Percentiles rank a stretch among this genome's conserved stretches.
Conservation (phyloP, 2,113 vertebrate genomes). For the Saimiri boliviensis region DNA sequence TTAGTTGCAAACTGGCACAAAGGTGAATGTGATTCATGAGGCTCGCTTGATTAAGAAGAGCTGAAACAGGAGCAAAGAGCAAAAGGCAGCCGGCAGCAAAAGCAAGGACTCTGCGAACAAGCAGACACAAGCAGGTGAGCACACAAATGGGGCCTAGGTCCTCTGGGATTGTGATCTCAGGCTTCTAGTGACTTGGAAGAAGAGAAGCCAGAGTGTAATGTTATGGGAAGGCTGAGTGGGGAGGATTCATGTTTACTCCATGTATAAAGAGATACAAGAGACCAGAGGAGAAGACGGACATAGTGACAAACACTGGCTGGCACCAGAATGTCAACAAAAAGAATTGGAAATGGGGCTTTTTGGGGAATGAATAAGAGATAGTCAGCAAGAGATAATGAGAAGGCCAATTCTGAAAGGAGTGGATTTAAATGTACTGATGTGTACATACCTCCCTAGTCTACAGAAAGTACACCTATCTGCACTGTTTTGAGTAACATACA, state of each 20-base stretch:
- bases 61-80: constrained; percentile 68
- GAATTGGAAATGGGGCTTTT: background rate
- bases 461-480: background rate
- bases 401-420: background rate
- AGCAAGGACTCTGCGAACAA: background rate
- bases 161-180: background rate
- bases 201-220: background rate
- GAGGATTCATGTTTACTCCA: background rate
- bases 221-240: background rate
- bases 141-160: background rate
- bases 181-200: background rate
- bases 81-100: constrained; percentile 45
- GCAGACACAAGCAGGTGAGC: constrained; percentile 51
- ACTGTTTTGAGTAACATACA: constrained; percentile 43
- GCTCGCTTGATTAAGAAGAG: constrained; percentile 32
- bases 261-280: constrained; percentile 22
- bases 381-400: background rate
- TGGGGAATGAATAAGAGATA: background rate
- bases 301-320: background rate
- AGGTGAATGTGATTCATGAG: constrained; percentile 53
- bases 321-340: background rate
- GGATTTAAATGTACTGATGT: background rate
- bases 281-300: background rate
- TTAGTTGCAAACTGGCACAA: constrained; percentile 50
- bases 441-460: background rate